phyloP scores from a whole-genome alignment of 2,888 invertebrate genomes.

The Macrostomum cliftonense region DNA sequence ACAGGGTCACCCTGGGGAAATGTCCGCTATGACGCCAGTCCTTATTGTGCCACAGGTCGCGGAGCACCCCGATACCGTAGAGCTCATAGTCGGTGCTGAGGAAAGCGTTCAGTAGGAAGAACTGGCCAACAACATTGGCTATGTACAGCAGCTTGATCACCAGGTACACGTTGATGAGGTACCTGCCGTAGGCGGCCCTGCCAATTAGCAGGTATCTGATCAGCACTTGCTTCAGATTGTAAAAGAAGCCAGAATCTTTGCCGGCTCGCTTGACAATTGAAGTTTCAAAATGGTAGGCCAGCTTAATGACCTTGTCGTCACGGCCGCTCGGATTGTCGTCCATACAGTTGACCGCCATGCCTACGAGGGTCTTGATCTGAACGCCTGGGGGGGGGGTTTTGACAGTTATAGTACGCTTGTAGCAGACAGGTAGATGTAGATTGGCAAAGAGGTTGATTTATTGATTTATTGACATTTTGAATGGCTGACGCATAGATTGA shows the following conservation, averaged over 20 bases:
- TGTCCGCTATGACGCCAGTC: constrained; percentile 26
- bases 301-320: not conserved
- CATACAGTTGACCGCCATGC: not conserved
- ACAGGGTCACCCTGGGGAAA: constrained; percentile 33
- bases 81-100: constrained; percentile 34
- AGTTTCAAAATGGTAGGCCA: constrained; percentile 3
- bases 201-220: not conserved
- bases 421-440: no score
- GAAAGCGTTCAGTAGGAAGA: constrained; percentile 39
- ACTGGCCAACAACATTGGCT: constrained; percentile 36
- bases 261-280: not conserved
- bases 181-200: constrained; percentile 3
- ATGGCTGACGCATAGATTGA: no score
- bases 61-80: constrained; percentile 38
- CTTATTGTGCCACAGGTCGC: constrained; percentile 34
- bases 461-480: no score
- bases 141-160: constrained; percentile 36
- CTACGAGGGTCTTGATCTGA: no score
- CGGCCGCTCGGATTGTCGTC: not conserved
- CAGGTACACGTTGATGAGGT: constrained; percentile 22
- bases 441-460: no score
- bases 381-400: no score
- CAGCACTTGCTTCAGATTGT: no score
- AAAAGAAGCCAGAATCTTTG: no score
- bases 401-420: no score